Evolutionary conservation across 2,113 vertebrate genomes (phyloP).

Genomic region (Tylochromis polylepis): DNA sequence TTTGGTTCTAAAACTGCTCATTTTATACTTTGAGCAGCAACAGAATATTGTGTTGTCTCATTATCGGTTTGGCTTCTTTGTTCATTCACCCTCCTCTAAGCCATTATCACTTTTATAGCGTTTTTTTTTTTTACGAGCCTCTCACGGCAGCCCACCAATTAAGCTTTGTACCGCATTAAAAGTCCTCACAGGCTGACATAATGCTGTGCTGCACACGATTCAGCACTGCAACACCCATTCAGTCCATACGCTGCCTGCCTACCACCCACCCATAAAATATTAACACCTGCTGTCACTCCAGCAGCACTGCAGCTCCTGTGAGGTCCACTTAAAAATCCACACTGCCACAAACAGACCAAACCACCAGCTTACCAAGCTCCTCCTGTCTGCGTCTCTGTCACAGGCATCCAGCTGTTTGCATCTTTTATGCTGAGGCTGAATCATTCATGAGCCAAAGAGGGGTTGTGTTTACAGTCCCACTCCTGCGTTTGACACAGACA

Average conservation of each 20-base stretch:
- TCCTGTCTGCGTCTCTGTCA: background rate
- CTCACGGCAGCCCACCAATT: slow-evolving; percentile 43
- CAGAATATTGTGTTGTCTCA: slow-evolving; percentile 16
- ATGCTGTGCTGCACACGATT: slow-evolving; percentile 22
- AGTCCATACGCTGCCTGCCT: background rate
- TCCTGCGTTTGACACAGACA: background rate
- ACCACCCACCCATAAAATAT: slow-evolving; percentile 40
- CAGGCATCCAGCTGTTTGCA: background rate
- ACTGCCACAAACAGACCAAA: background rate
- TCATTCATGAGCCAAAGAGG: slow-evolving; percentile 20
- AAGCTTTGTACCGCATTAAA: slow-evolving; percentile 57
- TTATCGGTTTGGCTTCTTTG: slow-evolving; percentile 51
- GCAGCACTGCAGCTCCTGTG: slow-evolving; percentile 16
- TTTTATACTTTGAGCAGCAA: background rate
- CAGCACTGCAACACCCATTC: background rate
- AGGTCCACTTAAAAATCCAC: slow-evolving; percentile 49
- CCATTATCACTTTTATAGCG: slow-evolving; percentile 65
- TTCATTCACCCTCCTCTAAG: slow-evolving; percentile 49
- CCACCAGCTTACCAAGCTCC: background rate
- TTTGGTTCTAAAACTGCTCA: background rate
- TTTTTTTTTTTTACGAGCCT: slow-evolving; percentile 48
- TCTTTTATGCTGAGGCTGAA: slow-evolving; percentile 14
- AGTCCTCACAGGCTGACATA: slow-evolving; percentile 20
- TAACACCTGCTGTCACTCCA: slow-evolving; percentile 31
- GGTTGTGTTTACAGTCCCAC: background rate